A percentile compares a stretch with the other conserved stretches of the same genome.
Evolutionary conservation across 2,888 invertebrate genomes (phyloP).

Genomic region (Tipula vernalis): DNA sequence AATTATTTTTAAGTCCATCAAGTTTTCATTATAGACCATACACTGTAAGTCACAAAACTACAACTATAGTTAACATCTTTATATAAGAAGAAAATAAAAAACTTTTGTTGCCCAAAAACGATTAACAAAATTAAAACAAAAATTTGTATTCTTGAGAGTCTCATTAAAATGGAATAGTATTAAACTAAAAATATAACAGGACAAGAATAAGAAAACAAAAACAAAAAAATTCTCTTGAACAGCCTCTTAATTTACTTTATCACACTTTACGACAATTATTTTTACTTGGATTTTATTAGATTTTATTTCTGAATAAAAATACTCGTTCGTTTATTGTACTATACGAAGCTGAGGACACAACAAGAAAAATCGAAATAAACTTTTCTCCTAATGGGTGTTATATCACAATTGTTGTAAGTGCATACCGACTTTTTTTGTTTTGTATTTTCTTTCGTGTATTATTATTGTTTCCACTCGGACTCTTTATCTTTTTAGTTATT

Average conservation of each 20-base stretch:
- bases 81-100: background rate
- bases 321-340: background rate
- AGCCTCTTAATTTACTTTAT: constrained; percentile 7
- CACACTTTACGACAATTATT: constrained; percentile 6
- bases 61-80: too few species aligned
- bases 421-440: background rate
- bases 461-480: background rate
- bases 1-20: too few species aligned
- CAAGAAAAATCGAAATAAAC: background rate
- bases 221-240: background rate
- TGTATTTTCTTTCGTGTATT: background rate
- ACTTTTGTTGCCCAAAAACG: background rate
- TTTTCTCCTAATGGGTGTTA: background rate
- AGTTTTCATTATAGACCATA: too few species aligned
- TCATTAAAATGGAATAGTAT: background rate
- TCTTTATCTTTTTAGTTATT: background rate
- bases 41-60: too few species aligned
- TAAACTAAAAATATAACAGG: background rate
- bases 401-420: background rate
- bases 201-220: background rate
- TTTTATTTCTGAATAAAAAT: background rate
- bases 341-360: background rate
- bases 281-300: background rate
- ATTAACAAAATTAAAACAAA: background rate
- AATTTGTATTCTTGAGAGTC: background rate